Evolutionary conservation across 2,113 vertebrate genomes (phyloP), one percentile per base, ranked within the genome.

Genomic region (Oreochromis aureus): DNA sequence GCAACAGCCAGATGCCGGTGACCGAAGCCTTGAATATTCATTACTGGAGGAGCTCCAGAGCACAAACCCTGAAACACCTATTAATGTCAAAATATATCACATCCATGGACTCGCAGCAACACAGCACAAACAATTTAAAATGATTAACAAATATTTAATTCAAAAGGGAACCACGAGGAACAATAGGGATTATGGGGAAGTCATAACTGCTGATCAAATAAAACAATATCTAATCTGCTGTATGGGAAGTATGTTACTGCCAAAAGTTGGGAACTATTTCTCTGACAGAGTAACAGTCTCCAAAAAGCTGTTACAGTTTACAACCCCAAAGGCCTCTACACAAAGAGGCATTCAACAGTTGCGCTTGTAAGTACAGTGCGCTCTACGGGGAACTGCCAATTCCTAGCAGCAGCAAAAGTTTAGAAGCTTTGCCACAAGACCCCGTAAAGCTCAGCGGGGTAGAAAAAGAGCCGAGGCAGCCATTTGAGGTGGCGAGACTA

Each of bases 301-400:
- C 48, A 84, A 83, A 84, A 83, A 63, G 56, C 24, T 63, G 54
- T 30, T 79, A 61, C n/a, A 73, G 51, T 83, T 84, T 24, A 63
- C 41, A 53, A 22, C 59, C 13, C 18, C 44, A 4, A 56, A 39
- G 11, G 55, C 39, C 32, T 85, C 13, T 5, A 41, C 84, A 92
- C 89, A 91, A 91, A 89, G 80, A 83, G 46, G 51, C 39, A 83
- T 90, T 92, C 46, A 87, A 73, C 55, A 51, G 55, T 54, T 22
- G 51, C 53, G 48, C 83, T 79, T 69, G 46, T 44, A 71, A 90
- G 81, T 61, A 82, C 73, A 80, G 76, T 7, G 56, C 61, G 71
- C 78, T 86, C 87, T 66, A 76, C 16, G 71, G 51, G 87, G 90
- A 87, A 82, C 56, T 78, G 82, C 53, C 66, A 48, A 83, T 58